Base-by-base conservation (phyloP, 2,113 vertebrate genomes). In the Phaethon lepturus region DNA sequence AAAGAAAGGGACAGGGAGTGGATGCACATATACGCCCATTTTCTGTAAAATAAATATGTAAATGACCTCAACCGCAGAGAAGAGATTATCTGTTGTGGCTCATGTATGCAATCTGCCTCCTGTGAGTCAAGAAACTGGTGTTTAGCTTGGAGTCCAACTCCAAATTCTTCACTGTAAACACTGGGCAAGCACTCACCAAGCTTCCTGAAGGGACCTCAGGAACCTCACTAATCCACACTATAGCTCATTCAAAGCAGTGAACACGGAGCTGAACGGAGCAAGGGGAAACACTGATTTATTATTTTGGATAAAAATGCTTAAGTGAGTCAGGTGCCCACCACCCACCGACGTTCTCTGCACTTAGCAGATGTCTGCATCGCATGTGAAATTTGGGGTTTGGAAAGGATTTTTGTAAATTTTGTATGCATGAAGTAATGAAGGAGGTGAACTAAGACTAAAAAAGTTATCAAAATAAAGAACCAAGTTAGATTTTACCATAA, bases 81-180 rank as follows among this genome's bases (percentile, higher is more conserved):
- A 64, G 91, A 95, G 94, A 95, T 91, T 82, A 94, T 94, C 75
- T 94, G 47, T 38, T 22, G 71, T 50, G 68, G 91, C 74, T 93
- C 87, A 79, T 55, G 58, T 42, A 95, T 58, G 90, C 62, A 77
- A 73, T 94, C 80, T 78, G 60, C 52, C 92, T 92, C 69, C 53
- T 3, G 13, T 26, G 77, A 94, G 82, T 87, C 83, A 94, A 94
- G 91, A 63, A 93, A 69, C 64, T 47, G 50, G 33, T 92, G 92
- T 89, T 96, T 96, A 89, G 59, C 47, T 93, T 93, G 69, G 86
- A 95, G 76, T 93, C 69, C 88, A 62, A 13, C 52, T 71, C 68
- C 76, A 93, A 92, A 93, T 94, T 94, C 84, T 96, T 90, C 73
- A 83, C 81, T 79, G 62, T 93, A 93, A 96, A 87, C 90, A 91